Evolutionary conservation across 2,113 vertebrate genomes (phyloP).

Genomic region (Muntiacus muntjak): DNA sequence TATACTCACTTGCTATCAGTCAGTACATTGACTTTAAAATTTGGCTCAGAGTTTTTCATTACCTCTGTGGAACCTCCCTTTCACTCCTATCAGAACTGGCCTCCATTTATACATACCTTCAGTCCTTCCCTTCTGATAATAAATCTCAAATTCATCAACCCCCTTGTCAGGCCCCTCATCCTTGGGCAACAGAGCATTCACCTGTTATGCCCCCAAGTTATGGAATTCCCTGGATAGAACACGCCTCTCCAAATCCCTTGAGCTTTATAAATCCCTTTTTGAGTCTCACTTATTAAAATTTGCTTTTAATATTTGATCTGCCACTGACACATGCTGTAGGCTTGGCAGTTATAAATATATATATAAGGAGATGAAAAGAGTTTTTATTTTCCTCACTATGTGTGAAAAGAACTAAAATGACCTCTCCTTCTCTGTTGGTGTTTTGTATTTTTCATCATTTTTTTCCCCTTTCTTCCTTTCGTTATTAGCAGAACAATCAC

Average conservation of each 20-base stretch:
- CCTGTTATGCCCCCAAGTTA: constrained; percentile 70
- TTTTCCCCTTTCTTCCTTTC: background rate
- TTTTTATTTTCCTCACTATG: constrained; percentile 61
- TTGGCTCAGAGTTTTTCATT: constrained; percentile 81
- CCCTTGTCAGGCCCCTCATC: constrained; percentile 78
- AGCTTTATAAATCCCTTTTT: constrained; percentile 78
- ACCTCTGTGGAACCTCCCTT: constrained; percentile 72
- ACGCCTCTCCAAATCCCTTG: constrained; percentile 74
- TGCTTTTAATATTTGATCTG: constrained; percentile 80
- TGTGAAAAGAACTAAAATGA: background rate
- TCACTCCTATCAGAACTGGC: constrained; percentile 73
- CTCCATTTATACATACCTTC: constrained; percentile 77
- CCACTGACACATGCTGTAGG: constrained; percentile 72
- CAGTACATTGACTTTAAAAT: constrained; percentile 80
- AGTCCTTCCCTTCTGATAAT: constrained; percentile 80
- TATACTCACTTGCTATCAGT: constrained; percentile 75
- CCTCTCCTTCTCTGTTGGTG: background rate
- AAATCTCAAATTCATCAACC: constrained; percentile 84
- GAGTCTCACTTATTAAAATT: constrained; percentile 80
- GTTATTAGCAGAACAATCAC: background rate
- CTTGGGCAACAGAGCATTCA: constrained; percentile 81
- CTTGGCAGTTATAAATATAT: constrained; percentile 58
- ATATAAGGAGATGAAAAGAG: background rate
- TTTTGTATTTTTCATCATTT: constrained; percentile 27
- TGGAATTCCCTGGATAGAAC: constrained; percentile 76